Conservation (phyloP, 2,888 invertebrate species). For the Noctua comes region DNA sequence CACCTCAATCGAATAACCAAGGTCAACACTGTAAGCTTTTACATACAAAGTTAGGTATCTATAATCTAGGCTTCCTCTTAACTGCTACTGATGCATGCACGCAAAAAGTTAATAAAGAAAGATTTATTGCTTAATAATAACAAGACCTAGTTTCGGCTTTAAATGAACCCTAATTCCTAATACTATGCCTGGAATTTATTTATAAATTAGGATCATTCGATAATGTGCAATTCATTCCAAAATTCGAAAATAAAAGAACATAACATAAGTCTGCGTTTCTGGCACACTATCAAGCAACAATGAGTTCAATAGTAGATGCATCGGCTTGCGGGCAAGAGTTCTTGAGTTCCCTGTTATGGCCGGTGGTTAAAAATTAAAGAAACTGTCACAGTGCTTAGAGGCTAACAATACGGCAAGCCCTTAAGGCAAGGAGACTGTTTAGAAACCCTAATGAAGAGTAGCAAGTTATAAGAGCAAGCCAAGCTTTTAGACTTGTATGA, state of each 20-base stretch:
- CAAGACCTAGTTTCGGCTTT: constrained; percentile 68
- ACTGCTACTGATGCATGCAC: constrained; percentile 57
- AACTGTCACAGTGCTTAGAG: neutral
- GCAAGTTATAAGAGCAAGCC: too few species aligned
- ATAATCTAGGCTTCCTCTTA: constrained; percentile 46
- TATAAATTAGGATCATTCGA: constrained; percentile 34
- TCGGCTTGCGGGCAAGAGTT: neutral
- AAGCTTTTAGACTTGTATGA: too few species aligned
- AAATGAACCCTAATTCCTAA: constrained; percentile 65
- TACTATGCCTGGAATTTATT: constrained; percentile 62
- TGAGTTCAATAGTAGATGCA: neutral
- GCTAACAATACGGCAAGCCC: too few species aligned
- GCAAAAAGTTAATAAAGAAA: constrained; percentile 61
- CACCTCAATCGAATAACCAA: neutral
- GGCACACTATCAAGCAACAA: neutral
- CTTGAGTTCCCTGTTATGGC: neutral
- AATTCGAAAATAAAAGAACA: neutral
- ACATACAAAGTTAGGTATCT: neutral
- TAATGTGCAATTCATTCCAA: too few species aligned
- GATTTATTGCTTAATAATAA: constrained; percentile 71
- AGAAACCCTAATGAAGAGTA: too few species aligned
- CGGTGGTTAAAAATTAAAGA: neutral
- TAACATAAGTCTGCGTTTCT: neutral
- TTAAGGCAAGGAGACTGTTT: too few species aligned
- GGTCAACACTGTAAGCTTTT: too few species aligned